Conservation (phyloP, 2,797 vertebrate species). For the Lacerta agilis region DNA sequence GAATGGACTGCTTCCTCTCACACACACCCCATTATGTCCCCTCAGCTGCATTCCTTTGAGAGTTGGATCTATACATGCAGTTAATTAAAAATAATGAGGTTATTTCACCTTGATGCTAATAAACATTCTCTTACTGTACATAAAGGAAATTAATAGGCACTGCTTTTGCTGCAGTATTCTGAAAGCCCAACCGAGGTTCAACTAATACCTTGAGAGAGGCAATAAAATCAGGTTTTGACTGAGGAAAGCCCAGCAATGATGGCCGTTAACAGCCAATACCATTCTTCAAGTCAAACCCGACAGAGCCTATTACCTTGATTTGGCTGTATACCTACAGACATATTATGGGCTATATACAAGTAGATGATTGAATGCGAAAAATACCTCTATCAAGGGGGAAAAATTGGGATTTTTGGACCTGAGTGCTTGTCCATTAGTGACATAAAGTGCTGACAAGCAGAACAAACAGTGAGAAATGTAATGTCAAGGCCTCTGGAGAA, state of each 20-base stretch:
- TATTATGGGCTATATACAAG: constrained; percentile 30
- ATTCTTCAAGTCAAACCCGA: constrained; percentile 40
- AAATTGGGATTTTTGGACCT: constrained; percentile 53
- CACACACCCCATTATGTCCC: background rate
- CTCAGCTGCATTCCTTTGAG: background rate
- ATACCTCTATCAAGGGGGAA: constrained; percentile 50
- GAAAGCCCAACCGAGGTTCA: constrained; percentile 25
- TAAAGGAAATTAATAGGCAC: constrained; percentile 35
- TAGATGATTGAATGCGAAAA: constrained; percentile 55
- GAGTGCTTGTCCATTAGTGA: constrained; percentile 57
- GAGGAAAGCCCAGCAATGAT: constrained; percentile 24
- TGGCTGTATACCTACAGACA: constrained; percentile 38
- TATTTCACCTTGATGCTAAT: constrained; percentile 28
- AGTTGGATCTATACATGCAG: background rate
- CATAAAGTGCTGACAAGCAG: constrained; percentile 63
- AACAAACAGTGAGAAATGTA: constrained; percentile 66
- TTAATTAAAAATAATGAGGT: constrained; percentile 46
- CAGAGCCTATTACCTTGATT: constrained; percentile 49
- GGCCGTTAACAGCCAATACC: background rate
- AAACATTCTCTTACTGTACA: constrained; percentile 20
- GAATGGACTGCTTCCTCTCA: background rate
- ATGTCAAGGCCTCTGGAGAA: constrained; percentile 53
- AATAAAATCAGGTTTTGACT: constrained; percentile 13
- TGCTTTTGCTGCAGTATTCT: constrained; percentile 27
- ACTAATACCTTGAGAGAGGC: background rate